Conservation (phyloP, 2,888 invertebrate genomes). For the Amphiduros pacificus region DNA sequence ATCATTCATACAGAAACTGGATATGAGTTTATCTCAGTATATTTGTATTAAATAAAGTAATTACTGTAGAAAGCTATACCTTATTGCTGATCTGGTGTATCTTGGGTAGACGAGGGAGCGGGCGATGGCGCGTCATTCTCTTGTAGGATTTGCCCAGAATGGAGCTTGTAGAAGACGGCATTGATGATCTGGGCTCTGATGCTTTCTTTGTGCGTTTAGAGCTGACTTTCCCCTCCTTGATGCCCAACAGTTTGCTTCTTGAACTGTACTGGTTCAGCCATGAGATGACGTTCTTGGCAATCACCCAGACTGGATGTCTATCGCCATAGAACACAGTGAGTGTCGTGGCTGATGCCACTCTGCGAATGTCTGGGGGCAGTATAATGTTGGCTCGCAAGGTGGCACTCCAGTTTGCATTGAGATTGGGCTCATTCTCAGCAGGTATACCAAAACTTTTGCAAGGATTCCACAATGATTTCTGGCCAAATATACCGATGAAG, state of each 20-base stretch:
- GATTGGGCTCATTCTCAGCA: no score
- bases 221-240: no score
- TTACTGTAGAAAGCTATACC: no score
- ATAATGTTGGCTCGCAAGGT: no score
- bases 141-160: background rate
- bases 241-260: no score
- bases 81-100: no score
- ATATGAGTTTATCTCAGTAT: background rate
- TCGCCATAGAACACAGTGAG: slow-evolving; percentile 62
- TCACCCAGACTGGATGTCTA: slow-evolving; percentile 1
- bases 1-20: background rate
- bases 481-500: slow-evolving; percentile 74
- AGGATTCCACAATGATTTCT: slow-evolving; percentile 68
- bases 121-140: background rate
- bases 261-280: no score
- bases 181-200: no score
- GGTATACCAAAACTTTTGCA: no score
- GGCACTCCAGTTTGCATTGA: no score
- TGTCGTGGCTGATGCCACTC: slow-evolving; percentile 76
- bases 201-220: no score
- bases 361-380: slow-evolving; percentile 74
- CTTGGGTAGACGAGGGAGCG: background rate
- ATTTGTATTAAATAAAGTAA: no score
- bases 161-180: background rate
- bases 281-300: slow-evolving; percentile 18